phyloP scores from a whole-genome alignment of 2,113 vertebrate species.

The Poeciliopsis prolifica region DNA sequence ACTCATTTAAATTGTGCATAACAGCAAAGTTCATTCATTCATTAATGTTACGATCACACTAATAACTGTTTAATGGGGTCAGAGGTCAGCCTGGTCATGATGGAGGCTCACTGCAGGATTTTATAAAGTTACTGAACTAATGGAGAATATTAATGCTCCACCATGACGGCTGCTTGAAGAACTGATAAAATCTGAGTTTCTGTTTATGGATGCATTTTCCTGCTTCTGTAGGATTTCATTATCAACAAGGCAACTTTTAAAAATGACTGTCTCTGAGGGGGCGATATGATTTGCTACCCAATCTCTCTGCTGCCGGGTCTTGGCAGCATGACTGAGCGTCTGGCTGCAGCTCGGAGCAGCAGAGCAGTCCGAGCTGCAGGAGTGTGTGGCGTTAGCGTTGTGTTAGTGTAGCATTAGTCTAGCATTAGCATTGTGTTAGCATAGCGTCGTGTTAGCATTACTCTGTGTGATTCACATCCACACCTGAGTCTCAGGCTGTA shows the following conservation, averaged over 20 bases:
- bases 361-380: constrained; percentile 4
- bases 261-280: constrained; percentile 16
- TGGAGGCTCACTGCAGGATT: no score
- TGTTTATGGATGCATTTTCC: constrained; percentile 4
- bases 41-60: background rate
- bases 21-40: background rate
- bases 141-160: background rate
- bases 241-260: constrained; percentile 44
- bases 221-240: constrained; percentile 35
- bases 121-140: no score
- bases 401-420: no score
- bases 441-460: no score
- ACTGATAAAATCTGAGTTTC: constrained; percentile 40
- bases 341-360: constrained; percentile 18
- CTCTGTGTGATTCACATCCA: constrained; percentile 16
- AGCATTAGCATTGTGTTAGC: no score
- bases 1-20: constrained; percentile 1
- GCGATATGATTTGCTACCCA: constrained; percentile 26
- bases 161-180: background rate
- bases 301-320: constrained; percentile 15
- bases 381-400: background rate
- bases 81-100: background rate
- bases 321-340: constrained; percentile 40
- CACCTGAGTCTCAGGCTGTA: constrained; percentile 20
- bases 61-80: background rate